Evolutionary conservation across 2,113 vertebrate genomes (phyloP).

Genomic region (Seriola rivoliana): DNA sequence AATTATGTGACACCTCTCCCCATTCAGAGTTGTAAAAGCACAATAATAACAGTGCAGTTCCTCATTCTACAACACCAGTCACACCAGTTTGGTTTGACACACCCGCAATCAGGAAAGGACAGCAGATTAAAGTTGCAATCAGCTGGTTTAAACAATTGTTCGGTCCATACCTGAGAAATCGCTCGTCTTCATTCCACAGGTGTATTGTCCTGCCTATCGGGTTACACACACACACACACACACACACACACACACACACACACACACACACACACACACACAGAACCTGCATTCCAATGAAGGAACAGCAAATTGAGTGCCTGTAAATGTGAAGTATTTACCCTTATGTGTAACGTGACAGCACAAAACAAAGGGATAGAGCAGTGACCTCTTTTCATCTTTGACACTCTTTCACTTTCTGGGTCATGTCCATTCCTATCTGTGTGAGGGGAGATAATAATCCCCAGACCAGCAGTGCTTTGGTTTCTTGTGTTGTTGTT

Average conservation of each 20-base stretch:
- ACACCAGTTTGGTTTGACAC: constrained; percentile 54
- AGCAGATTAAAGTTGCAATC: constrained; percentile 12
- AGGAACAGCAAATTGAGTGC: background rate
- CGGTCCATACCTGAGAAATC: constrained; percentile 26
- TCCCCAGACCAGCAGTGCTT: constrained; percentile 9
- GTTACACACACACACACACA: background rate
- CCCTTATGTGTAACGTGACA: background rate
- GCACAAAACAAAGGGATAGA: background rate
- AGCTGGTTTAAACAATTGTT: constrained; percentile 21
- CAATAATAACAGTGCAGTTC: constrained; percentile 24
- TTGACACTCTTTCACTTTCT: constrained; percentile 36
- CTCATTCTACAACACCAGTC: constrained; percentile 70
- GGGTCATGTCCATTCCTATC: constrained; percentile 37
- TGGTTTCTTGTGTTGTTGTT: constrained; percentile 5
- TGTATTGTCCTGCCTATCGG: background rate
- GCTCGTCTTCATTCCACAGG: constrained; percentile 50
- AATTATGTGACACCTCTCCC: background rate
- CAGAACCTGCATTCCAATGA: constrained; percentile 4
- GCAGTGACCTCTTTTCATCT: constrained; percentile 29
- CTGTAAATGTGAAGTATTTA: constrained; percentile 16
- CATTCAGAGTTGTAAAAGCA: background rate
- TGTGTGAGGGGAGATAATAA: constrained; percentile 43
- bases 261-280: background rate
- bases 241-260: constrained; percentile 8
- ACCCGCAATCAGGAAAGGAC: background rate